phyloP scores from a whole-genome alignment of 53 echinoderm and acorn worm genomes.

The Arbacia lixula region DNA sequence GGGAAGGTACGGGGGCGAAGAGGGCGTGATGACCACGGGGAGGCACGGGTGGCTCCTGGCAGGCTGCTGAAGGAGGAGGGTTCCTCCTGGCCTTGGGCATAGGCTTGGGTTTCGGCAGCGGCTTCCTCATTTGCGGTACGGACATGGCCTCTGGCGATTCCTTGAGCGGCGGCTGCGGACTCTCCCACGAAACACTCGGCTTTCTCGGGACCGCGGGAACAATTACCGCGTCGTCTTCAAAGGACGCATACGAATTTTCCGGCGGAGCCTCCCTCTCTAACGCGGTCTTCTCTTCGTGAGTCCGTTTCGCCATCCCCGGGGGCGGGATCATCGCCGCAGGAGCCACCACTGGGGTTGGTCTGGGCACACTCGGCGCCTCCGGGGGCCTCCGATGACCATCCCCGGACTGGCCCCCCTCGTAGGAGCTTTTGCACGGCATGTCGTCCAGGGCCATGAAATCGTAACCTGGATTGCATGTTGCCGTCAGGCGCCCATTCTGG shows the following conservation, averaged over 20 bases:
- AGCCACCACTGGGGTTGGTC: neutral
- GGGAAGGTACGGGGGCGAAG: neutral
- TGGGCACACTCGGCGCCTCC: neutral
- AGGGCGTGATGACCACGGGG: constrained; percentile 5
- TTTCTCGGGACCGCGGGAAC: neutral
- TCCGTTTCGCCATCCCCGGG: neutral
- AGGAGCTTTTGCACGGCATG: neutral
- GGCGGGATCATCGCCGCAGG: neutral
- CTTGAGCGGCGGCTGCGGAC: neutral
- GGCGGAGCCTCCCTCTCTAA: neutral
- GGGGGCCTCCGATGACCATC: neutral
- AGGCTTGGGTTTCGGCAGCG: constrained; percentile 26
- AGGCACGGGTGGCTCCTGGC: neutral
- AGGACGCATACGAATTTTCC: constrained; percentile 19
- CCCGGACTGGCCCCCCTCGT: constrained; percentile 13
- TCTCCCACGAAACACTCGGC: neutral
- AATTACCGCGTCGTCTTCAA: neutral
- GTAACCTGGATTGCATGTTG: constrained; percentile 32
- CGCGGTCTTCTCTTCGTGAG: neutral
- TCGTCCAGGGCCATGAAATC: constrained; percentile 1
- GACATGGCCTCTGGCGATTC: neutral
- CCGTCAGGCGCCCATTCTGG: constrained; percentile 4
- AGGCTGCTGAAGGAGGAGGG: neutral
- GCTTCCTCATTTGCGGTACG: neutral
- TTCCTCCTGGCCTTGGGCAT: constrained; percentile 1